Base-by-base conservation (phyloP, 2,888 invertebrate genomes). In the Cephus spinipes region DNA sequence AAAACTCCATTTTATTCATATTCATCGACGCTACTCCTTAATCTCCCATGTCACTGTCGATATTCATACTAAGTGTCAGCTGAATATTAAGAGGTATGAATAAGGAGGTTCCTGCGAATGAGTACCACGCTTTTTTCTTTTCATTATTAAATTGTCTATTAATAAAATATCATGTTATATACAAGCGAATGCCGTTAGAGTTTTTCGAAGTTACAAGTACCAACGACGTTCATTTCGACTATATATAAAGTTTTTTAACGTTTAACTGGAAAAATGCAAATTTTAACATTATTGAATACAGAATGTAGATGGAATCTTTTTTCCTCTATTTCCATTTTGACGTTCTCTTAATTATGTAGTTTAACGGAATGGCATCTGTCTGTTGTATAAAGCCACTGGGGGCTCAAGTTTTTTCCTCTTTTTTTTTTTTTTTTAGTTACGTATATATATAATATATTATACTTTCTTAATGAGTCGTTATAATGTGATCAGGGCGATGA, bases 101-200 rank as follows among this genome's bases (percentile, higher is more conserved):
- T 23, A 23, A 55, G 23, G 23, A 55, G 55, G 55, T 55, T 55
- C 9, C 6, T 6, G 55, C 6, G 23, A 55, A 55, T 55, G 55
- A 55, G 23, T 55, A 55, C 55, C 55, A 55, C 6, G 55, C 15
- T 23, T 55, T 9, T 40, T 40, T 36, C 12, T 15, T 40, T 30
- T 35, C 74, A 74, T 30, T 74, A 74, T 74, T n/a, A 74, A 74
- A 34, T 6, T 32, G 23, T 74, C 74, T 74, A 74, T 74, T 74
- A 35, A 74, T 74, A 74, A 74, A 74, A 74, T 74, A 74, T 73
- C 73, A 30, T 74, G 74, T 32, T 74, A 35, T 74, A 35, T 74
- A 74, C 35, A 74, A 9, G 30, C 30, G 4, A 33, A 71, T 33
- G 33, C 55, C 55, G 55, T 55, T 23, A 55, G 23, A 9, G 23